Base-by-base conservation (phyloP, 2,113 vertebrate species). In the Vombatus ursinus region DNA sequence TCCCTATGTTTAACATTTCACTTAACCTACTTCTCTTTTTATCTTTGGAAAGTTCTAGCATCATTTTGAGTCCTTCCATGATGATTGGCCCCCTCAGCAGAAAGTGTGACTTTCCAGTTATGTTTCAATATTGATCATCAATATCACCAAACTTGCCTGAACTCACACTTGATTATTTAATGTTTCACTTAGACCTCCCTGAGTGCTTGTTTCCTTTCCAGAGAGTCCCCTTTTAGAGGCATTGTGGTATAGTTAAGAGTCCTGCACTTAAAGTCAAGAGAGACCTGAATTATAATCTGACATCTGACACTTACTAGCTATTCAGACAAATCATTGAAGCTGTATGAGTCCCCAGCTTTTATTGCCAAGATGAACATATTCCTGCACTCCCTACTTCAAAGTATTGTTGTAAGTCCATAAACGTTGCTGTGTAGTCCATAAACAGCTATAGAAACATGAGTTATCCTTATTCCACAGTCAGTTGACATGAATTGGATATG, bases 1-100 rank as follows among this genome's bases (percentile, higher is more conserved):
- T n/a, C 4, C 61, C 61, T 19, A 25, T 93, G 92, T 92, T 97
- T 96, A 44, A 92, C 96, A 92, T 96, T 94, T 96, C 96, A 97
- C 93, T 96, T 95, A 92, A 94, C 96, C 95, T 96, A 92, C 93
- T 68, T n/a, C 14, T 16, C 31, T 68, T 68, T 5, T n/a, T 93
- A 91, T 95, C 93, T 37, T 91, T 94, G 94, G 90, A 96, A 96
- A 91, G 96, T 95, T 96, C 96, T 95, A 92, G 50, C 94, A 93
- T 92, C 94, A 52, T 0, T 94, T 68, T 3, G 93, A 94, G 95
- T n/a, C 93, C 97, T 97, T 98, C 96, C 49, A 52, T 96, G 96
- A 93, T 96, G 96, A 97, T 93, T 90, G 94, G 95, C 89, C 90
- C 92, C 97, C 95, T 96, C 97, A 97, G 97, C 96, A 97, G 96